phyloP scores from a whole-genome alignment of 2,797 vertebrate genomes.

The Micrastur ruficollis region DNA sequence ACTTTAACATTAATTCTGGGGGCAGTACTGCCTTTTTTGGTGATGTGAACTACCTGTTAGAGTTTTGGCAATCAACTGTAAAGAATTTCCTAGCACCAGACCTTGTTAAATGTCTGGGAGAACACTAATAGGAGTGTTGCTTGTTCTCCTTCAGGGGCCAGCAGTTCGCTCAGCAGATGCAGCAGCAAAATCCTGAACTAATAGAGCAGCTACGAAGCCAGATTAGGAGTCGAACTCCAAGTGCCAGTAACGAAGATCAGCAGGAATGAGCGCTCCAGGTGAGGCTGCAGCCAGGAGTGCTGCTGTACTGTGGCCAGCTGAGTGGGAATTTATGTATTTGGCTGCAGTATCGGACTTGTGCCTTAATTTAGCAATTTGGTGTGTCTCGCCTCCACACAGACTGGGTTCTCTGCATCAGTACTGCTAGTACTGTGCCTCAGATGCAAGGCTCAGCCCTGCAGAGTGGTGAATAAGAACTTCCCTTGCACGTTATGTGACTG shows the following conservation, averaged over 20 bases:
- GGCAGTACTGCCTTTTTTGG: too few relatives aligned
- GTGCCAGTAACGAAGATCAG: slow-evolving; percentile 90
- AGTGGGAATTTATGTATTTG: fast-evolving
- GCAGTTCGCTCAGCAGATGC: slow-evolving; percentile 98
- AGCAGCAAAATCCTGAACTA: slow-evolving; percentile 95
- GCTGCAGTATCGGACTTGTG: neutral
- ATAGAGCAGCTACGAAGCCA: slow-evolving; percentile 95
- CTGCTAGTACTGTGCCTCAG: neutral
- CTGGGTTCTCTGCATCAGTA: neutral
- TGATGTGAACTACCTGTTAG: neutral
- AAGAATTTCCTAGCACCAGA: neutral
- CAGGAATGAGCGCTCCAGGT: slow-evolving; percentile 71
- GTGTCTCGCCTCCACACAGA: neutral
- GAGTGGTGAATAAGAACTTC: neutral
- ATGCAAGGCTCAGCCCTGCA: neutral
- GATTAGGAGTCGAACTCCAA: slow-evolving; percentile 91
- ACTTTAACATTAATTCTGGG: neutral
- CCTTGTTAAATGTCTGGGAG: fast-evolving
- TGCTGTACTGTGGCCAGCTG: neutral
- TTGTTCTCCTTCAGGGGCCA: slow-evolving; percentile 80
- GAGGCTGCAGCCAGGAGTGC: neutral
- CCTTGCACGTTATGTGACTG: fast-evolving
- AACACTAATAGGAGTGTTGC: fast-evolving
- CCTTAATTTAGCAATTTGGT: neutral
- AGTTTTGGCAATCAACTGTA: fast-evolving